Evolutionary conservation across 2,797 vertebrate species (phyloP), one percentile per base, ranked within the genome.

Genomic region (Rachycentron canadum): DNA sequence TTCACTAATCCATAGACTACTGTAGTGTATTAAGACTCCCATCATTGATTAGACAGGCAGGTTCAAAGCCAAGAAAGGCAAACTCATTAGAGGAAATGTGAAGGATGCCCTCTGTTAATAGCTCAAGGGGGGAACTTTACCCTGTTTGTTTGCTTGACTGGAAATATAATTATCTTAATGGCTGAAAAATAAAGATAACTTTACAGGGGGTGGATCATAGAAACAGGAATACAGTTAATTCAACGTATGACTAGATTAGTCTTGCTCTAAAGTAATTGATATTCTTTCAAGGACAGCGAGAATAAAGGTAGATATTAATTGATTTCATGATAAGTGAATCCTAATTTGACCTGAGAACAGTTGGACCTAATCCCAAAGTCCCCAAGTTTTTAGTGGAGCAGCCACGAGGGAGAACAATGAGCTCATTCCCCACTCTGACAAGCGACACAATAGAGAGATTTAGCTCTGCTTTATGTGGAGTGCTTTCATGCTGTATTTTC

Each of bases 1-100:
- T 85, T 72, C 47, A 72, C 88, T 91, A 93, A 94, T 94, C 94
- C 83, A 94, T 93, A 82, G 85, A 68, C 89, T 76, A 93, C 86
- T 92, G 88, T 86, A 79, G 84, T 85, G 83, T 78, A 89, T 91
- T 90, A 80, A 85, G 77, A 79, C 85, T 88, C 70, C 78, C 30
- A 12, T 52, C 89, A 94, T 88, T 91, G 92, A 95, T 95, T 91
- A 61, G 86, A 74, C 23, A 30, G 64, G 70, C 79, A 26, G 78
- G 84, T 90, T 92, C 84, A 91, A 92, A 91, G 86, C 47, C 52
- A 19, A 73, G 53, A 86, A 89, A 90, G 83, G 73, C 78, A 87
- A 92, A 85, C 69, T 91, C 84, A 92, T 92, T 92, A 91, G 74
- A 86, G 78, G 76, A 89, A 74, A 89, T 88, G 77, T 91, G 73